phyloP scores from a whole-genome alignment of 2,888 invertebrate species.

The Tridacna crocea region DNA sequence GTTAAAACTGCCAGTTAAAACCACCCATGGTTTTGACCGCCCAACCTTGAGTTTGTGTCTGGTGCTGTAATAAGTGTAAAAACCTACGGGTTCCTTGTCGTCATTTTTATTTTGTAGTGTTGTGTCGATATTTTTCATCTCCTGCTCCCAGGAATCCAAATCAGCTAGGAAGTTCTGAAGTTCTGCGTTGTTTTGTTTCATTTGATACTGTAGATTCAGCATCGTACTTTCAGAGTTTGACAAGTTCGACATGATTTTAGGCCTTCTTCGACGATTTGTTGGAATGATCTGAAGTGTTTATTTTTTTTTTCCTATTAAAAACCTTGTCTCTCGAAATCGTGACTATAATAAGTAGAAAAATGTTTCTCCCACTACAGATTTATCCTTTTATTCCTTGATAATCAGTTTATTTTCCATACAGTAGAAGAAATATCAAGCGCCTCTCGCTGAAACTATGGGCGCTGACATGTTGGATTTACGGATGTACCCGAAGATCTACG shows the following conservation, averaged over 20 bases:
- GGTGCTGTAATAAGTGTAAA: neutral
- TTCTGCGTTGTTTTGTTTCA: constrained; percentile 90
- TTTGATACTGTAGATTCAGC: constrained; percentile 89
- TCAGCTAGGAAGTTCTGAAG: constrained; percentile 89
- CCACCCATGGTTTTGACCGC: neutral
- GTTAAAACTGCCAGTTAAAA: no score
- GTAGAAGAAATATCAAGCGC: neutral
- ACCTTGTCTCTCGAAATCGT: neutral
- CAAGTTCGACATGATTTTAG: constrained; percentile 50
- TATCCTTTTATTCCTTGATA: no score
- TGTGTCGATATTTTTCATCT: constrained; percentile 80
- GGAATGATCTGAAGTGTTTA: neutral
- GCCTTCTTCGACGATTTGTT: constrained; percentile 4
- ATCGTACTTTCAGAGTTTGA: constrained; percentile 85
- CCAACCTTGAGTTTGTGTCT: no score
- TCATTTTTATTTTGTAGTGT: constrained; percentile 61
- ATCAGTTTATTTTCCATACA: no score
- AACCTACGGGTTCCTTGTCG: constrained; percentile 50
- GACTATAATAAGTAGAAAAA: neutral
- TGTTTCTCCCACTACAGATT: no score
- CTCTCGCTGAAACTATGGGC: neutral
- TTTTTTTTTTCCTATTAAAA: neutral
- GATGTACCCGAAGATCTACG: neutral
- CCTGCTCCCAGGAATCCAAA: constrained; percentile 86
- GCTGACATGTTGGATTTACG: constrained; percentile 23